Base-by-base conservation (phyloP, 2,113 vertebrate genomes). In the Sardina pilchardus region DNA sequence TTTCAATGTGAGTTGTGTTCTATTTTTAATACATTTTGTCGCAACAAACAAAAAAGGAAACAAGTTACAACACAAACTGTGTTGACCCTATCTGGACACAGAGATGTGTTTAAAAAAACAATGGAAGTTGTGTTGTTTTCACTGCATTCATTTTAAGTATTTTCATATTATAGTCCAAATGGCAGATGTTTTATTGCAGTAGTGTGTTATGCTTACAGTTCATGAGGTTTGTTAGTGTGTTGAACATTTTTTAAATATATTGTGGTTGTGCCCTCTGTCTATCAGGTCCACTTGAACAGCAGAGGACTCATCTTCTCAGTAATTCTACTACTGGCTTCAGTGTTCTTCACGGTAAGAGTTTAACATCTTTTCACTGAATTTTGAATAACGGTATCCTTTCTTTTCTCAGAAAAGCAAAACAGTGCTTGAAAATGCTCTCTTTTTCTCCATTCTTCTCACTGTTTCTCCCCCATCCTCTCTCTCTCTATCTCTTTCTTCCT, bases 281-380 rank as follows among this genome's bases (percentile, higher is more conserved):
- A 88, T 81, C 92, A 99, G 97, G 95, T 99, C 80, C 92, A 94
- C 84, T 95, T 98, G n/a, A 99, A 97, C 92, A 99, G 97, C 93
- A 96, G 94, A 93, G 97, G 97, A 82, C 96, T 99, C 81, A 97
- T 98, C 90, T 98, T 98, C 92, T 98, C 97, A 0, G 97, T 99
- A 42, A 97, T 94, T 88, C 95, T 99, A 84, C 92, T 99, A 63
- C 91, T 99, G 88, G 97, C 97, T 30, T 99, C 97, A 0, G 97
- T 99, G 82, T 98, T 98, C 91, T 92, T 98, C 94, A 97, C 97
- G 90, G 97, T 98, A 94, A 92, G 97, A 9, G 59, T 5, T 26
- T n/a, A 47, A 47, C 45, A 47, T 4, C 2, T 42, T 47, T 47
- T 47, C 45, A 47, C 12, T 47, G 6, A 9, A 9, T 47, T 47